Percentiles rank a stretch among this genome's conserved stretches.
Evolutionary conservation across 2,797 vertebrate species (phyloP).

Genomic region (Oceanodroma leucorhoa): DNA sequence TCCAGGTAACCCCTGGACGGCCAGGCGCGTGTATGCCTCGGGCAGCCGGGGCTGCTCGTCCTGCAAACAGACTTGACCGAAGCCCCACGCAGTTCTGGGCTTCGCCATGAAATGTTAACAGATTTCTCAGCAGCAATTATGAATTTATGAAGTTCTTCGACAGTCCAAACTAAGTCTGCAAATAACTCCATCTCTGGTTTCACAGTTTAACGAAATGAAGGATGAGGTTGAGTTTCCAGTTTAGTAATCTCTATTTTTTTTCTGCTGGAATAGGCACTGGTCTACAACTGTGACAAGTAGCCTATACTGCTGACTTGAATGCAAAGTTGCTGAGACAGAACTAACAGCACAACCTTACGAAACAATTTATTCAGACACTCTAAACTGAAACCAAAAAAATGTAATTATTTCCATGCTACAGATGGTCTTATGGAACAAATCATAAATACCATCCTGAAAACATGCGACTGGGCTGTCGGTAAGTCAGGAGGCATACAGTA

Average conservation of each 20-base stretch:
- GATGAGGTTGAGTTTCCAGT: background rate
- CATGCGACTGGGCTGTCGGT: background rate
- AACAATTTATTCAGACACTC: background rate
- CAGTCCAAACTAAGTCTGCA: background rate
- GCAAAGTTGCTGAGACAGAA: background rate
- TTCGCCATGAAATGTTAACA: background rate
- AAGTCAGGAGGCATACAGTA: background rate
- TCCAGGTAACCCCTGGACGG: background rate
- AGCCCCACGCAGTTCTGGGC: background rate
- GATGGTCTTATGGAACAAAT: background rate
- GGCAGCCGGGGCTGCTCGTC: background rate
- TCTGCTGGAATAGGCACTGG: background rate
- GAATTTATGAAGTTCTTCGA: background rate
- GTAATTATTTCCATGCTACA: background rate
- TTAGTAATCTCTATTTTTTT: background rate
- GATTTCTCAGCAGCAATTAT: background rate
- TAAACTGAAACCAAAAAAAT: background rate
- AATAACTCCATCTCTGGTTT: constrained; percentile 1
- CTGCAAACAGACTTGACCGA: background rate
- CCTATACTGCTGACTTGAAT: background rate
- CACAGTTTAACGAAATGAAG: constrained; percentile 2
- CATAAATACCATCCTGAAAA: background rate
- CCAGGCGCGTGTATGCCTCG: fast-evolving
- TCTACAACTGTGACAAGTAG: background rate
- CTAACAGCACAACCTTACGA: background rate